Conservation (phyloP, 2,888 invertebrate species). For the Perdita meconis region DNA sequence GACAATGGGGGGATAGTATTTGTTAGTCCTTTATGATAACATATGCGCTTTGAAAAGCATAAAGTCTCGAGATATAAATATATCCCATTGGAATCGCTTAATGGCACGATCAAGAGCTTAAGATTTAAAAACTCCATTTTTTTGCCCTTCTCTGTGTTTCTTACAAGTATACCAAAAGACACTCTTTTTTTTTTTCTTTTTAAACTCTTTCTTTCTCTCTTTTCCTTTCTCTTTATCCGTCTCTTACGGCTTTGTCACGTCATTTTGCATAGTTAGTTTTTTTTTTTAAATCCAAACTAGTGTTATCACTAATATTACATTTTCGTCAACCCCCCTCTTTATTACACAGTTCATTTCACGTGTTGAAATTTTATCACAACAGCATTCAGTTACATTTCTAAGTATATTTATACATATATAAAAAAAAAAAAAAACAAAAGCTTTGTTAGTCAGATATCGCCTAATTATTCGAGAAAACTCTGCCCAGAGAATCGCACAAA, state of each 20-base stretch:
- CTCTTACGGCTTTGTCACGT: slow-evolving; percentile 15
- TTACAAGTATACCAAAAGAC: slow-evolving; percentile 17
- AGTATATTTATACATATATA: slow-evolving; percentile 58
- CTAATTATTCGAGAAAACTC: slow-evolving; percentile 49
- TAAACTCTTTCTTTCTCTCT: slow-evolving; percentile 15
- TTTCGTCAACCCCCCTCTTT: slow-evolving; percentile 7
- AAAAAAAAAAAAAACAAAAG: slow-evolving; percentile 59
- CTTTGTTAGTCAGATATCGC: slow-evolving; percentile 44
- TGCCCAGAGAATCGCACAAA: slow-evolving; percentile 29
- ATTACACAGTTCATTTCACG: slow-evolving; percentile 24
- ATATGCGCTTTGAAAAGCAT: slow-evolving; percentile 69
- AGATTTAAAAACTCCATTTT: slow-evolving; percentile 46
- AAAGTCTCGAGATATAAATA: slow-evolving; percentile 69
- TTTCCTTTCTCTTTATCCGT: slow-evolving; percentile 26
- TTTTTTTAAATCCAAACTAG: neutral
- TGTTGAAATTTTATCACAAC: slow-evolving; percentile 56
- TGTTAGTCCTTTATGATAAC: slow-evolving; percentile 63
- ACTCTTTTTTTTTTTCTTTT: slow-evolving; percentile 19
- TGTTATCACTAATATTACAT: slow-evolving; percentile 14
- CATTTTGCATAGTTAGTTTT: too few species aligned
- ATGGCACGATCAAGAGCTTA: slow-evolving; percentile 69
- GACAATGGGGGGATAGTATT: slow-evolving; percentile 63
- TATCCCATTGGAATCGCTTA: slow-evolving; percentile 65
- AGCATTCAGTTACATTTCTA: slow-evolving; percentile 52
- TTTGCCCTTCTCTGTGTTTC: slow-evolving; percentile 27